These are phyloP conservation scores for Emberiza fucata DNA, from an alignment of 2,113 vertebrate species.

Conservation along the genomic window DNA sequence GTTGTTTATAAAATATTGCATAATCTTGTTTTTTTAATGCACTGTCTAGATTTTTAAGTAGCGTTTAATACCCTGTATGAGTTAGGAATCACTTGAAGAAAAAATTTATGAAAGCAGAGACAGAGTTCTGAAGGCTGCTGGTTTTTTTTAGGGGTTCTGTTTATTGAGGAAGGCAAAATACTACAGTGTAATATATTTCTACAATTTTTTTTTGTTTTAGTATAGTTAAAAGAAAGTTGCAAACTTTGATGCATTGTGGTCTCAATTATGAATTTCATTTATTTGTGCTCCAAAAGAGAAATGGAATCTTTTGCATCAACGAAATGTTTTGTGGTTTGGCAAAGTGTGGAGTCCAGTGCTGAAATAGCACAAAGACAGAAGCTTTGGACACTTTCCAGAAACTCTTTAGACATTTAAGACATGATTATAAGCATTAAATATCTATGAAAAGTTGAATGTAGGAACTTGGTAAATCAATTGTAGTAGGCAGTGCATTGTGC, in stretches of 20 bases:
- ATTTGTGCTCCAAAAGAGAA: not conserved
- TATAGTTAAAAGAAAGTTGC: not conserved
- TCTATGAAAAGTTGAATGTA: not conserved
- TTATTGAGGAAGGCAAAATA: not conserved
- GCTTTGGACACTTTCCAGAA: not conserved
- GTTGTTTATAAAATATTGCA: not conserved
- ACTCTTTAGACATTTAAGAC: not conserved
- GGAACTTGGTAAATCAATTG: not conserved
- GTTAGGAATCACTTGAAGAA: not conserved
- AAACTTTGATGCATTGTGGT: not conserved
- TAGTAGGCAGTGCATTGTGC: constrained; percentile 33
- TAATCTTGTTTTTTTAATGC: not conserved
- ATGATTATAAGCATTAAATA: not conserved
- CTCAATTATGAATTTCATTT: not conserved
- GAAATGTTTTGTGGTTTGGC: not conserved
- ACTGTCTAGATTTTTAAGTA: not conserved
- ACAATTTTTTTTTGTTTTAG: not conserved
- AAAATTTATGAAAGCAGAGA: not conserved
- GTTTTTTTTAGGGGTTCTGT: not conserved
- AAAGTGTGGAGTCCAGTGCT: not conserved
- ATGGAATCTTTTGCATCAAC: not conserved
- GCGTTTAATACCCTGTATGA: not conserved
- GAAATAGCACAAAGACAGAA: not conserved
- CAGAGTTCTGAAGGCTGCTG: not conserved
- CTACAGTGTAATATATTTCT: not conserved